These are phyloP conservation scores for Rhysida immarginata DNA, from an alignment of 1,140 invertebrate species.

Conservation along the genomic window DNA sequence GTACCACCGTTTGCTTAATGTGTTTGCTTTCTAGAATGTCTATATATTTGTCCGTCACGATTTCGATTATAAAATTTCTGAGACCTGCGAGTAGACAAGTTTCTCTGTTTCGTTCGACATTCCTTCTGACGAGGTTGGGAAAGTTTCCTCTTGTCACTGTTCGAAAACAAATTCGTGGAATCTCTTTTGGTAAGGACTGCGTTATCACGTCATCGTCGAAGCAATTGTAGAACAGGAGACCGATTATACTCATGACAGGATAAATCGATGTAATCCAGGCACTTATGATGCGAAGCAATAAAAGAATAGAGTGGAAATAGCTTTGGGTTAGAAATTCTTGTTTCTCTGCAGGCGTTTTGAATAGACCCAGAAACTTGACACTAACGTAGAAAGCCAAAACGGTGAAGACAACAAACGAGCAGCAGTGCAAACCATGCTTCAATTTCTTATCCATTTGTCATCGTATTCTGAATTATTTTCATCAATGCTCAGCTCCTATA, in stretches of 20 bases:
- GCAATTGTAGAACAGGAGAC: constrained; percentile 79
- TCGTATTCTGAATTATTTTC: too few relatives aligned
- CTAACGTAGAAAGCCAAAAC: too few relatives aligned
- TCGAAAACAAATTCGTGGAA: constrained; percentile 88
- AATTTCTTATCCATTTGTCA: too few relatives aligned
- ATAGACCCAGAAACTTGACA: too few relatives aligned
- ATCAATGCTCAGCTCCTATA: too few relatives aligned
- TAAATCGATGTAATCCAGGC: too few relatives aligned
- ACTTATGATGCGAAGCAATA: too few relatives aligned
- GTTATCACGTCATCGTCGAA: constrained; percentile 83
- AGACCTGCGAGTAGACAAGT: constrained; percentile 75
- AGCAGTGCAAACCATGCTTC: too few relatives aligned
- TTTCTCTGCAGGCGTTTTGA: too few relatives aligned
- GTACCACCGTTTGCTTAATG: constrained; percentile 69
- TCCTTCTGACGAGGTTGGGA: constrained; percentile 82
- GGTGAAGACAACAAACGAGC: too few relatives aligned
- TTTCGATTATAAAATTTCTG: constrained; percentile 93
- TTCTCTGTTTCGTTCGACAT: constrained; percentile 81
- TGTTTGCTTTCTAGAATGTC: constrained; percentile 47
- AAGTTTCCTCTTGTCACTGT: constrained; percentile 91
- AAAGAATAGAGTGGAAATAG: too few relatives aligned
- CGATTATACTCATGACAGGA: constrained; percentile 28
- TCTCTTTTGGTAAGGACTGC: constrained; percentile 69
- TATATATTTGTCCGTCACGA: constrained; percentile 77
- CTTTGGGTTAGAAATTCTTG: too few relatives aligned